These are phyloP conservation scores for Clarias platycephalus DNA, from an alignment of 2,797 vertebrate species.

Conservation along the genomic window DNA sequence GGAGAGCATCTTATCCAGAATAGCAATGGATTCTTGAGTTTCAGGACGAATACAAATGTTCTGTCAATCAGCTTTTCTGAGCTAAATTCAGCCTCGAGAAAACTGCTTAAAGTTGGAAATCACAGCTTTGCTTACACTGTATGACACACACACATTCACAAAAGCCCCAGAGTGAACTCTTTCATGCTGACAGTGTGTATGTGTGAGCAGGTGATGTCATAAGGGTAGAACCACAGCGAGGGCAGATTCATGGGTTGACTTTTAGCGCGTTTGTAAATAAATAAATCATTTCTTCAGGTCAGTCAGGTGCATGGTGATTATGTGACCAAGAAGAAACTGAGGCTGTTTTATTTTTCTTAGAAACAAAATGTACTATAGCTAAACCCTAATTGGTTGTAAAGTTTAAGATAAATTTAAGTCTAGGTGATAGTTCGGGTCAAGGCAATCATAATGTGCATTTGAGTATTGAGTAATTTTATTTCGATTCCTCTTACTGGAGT, in stretches of 20 bases:
- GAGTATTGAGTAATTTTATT: background rate
- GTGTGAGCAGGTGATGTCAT: background rate
- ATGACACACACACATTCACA: background rate
- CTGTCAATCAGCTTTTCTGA: conserved; percentile 20
- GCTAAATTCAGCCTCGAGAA: background rate
- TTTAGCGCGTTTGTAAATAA: background rate
- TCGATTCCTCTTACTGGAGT: background rate
- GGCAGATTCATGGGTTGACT: background rate
- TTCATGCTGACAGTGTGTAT: background rate
- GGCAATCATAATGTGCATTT: background rate
- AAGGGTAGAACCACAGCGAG: background rate
- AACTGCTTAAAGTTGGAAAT: background rate
- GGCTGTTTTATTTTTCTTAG: background rate
- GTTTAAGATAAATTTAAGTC: background rate
- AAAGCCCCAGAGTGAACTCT: background rate
- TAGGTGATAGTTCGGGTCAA: background rate
- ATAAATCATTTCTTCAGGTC: background rate
- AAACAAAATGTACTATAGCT: background rate
- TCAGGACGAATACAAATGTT: conserved; percentile 40
- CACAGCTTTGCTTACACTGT: background rate
- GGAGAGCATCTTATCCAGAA: conserved; percentile 33
- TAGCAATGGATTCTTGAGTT: conserved; percentile 33
- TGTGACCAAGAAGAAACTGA: background rate
- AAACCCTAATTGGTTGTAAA: background rate
- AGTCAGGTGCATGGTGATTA: background rate